Percentiles rank a stretch among this genome's conserved stretches.
Conservation (phyloP, 2,797 vertebrate genomes). For the Syndactyla subalaris region DNA sequence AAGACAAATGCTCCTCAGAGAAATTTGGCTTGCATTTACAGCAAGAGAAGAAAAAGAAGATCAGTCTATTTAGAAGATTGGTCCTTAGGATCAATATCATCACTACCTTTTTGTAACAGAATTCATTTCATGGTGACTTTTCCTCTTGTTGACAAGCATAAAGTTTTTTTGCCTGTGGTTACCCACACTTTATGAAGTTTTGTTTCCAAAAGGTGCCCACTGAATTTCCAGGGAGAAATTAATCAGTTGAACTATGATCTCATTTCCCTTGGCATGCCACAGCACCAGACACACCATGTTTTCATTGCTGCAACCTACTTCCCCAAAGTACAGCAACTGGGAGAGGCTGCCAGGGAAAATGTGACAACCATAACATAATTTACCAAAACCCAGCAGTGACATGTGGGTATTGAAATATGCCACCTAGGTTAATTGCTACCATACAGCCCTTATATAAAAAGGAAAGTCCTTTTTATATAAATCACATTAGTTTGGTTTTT, state of each 20-base stretch:
- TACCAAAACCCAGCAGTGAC: neutral
- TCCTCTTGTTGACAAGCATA: neutral
- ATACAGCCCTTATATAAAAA: neutral
- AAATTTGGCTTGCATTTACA: neutral
- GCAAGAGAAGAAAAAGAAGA: neutral
- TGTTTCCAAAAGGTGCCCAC: conserved; percentile 34
- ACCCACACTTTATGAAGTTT: conserved; percentile 15
- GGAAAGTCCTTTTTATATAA: neutral
- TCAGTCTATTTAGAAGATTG: neutral
- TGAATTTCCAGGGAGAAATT: conserved; percentile 55
- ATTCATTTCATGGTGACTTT: neutral
- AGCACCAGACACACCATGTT: conserved; percentile 16
- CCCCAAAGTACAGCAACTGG: conserved; percentile 16
- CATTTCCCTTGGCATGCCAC: conserved; percentile 53
- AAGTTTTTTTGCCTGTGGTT: neutral
- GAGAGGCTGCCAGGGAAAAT: conserved; percentile 52
- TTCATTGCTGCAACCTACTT: conserved; percentile 44
- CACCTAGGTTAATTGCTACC: neutral
- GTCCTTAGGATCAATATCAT: neutral
- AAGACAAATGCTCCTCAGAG: neutral
- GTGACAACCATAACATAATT: conserved; percentile 9
- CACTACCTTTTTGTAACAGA: neutral
- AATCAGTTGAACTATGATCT: conserved; percentile 39
- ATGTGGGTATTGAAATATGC: neutral
- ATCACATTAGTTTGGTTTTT: neutral